Evolutionary conservation across 2,113 vertebrate species (phyloP).

Genomic region (Thermophis baileyi): DNA sequence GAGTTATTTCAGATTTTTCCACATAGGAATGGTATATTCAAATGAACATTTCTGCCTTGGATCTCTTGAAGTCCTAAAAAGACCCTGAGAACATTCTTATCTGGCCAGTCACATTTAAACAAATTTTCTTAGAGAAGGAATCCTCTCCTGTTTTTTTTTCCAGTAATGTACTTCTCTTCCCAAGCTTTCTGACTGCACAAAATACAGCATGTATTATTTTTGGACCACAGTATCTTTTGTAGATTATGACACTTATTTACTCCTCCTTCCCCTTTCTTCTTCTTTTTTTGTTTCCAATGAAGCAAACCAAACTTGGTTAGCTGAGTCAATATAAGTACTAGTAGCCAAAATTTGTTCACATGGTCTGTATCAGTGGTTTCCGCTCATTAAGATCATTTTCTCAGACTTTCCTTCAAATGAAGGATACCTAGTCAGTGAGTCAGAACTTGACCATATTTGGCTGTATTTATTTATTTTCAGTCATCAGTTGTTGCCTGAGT

Average conservation of each 20-base stretch:
- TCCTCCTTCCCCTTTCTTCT: neutral
- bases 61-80: neutral
- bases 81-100: constrained; percentile 18
- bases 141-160: neutral
- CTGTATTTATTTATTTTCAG: constrained; percentile 49
- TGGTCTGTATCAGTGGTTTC: constrained; percentile 30
- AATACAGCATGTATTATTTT: neutral
- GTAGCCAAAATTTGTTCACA: neutral
- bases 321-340: constrained; percentile 9
- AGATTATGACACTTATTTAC: neutral
- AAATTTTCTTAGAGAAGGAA: neutral
- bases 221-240: neutral
- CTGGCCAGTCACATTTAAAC: neutral
- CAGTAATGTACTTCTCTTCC: constrained; percentile 7
- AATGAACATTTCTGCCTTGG: neutral
- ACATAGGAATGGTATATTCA: neutral
- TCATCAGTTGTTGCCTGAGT: constrained; percentile 49
- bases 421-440: constrained; percentile 51
- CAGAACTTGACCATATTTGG: constrained; percentile 60
- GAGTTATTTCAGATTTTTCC: neutral
- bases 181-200: constrained; percentile 19
- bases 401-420: constrained; percentile 37
- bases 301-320: constrained; percentile 8
- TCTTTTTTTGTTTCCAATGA: neutral
- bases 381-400: constrained; percentile 30